Evolutionary conservation across 2,113 vertebrate genomes (phyloP), one percentile per base, ranked within the genome.

Genomic region (Amphiprion percula): DNA sequence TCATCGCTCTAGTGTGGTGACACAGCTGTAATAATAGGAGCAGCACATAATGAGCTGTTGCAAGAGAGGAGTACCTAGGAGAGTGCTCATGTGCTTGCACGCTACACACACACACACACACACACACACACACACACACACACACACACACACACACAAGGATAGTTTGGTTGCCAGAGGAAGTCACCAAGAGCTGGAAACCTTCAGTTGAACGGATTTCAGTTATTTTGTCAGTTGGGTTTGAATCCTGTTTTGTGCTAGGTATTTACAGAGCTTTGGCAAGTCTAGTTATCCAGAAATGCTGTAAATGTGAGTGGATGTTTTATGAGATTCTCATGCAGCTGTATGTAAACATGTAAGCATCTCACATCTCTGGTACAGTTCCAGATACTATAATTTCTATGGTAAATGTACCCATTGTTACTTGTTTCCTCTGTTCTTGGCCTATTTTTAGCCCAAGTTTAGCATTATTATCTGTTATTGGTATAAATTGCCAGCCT

Each of bases 21-120:
- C 77, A 78, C 59, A 77, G 59, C 54, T 49, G 79, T 61, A 74
- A 54, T 68, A 67, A 74, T 50, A 33, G 74, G 50, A 59, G 63
- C 52, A 17, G 56, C 55, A 26, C 69, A 68, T 78, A 81, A 83
- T 80, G 87, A 86, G 58, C 41, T 3, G 55, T 53, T 67, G 62
- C 33, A 14, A 56, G 68, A 70, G n/a, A 9, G 16, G 17, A 44
- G 71, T n/a, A 49, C 66, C 68, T 28, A 62, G 15, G 65, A 23
- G 70, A 1, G 68, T 28, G 3, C 46, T 28, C 17, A 21, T 19
- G 23, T 28, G 66, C 41, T 46, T 5, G 12, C 41, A 11, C 11
- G 12, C 2, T 11, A 44, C 41, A 44, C 41, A 44, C 41, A 44
- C 41, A 44, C 41, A 44, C 0, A 44, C 41, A 12, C 39, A 41